phyloP scores from a whole-genome alignment of 2,888 invertebrate genomes.

The Drosophila mimetica region DNA sequence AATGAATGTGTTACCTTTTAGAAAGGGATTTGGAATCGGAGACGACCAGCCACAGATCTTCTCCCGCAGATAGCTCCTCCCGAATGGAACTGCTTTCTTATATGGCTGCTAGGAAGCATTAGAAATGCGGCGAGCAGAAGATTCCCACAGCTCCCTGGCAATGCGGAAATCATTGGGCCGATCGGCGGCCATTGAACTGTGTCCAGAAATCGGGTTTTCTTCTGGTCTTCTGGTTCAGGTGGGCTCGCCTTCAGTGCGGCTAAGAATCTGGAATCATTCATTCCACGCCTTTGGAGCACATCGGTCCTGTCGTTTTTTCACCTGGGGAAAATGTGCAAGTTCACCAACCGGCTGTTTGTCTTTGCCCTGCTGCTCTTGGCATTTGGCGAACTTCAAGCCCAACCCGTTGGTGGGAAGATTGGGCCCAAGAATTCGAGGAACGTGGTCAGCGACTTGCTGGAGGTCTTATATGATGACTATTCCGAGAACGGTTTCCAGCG shows the following conservation, averaged over 20 bases:
- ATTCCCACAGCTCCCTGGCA: slow-evolving; percentile 61
- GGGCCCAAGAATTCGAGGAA: slow-evolving; percentile 28
- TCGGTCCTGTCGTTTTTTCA: slow-evolving; percentile 52
- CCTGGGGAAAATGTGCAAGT: slow-evolving; percentile 81
- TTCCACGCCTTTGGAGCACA: slow-evolving; percentile 48
- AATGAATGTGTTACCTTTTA: neutral
- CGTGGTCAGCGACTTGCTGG: slow-evolving; percentile 55
- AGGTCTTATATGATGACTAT: slow-evolving; percentile 65
- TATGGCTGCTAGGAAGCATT: slow-evolving; percentile 48
- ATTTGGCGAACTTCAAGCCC: slow-evolving; percentile 36
- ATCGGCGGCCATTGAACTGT: slow-evolving; percentile 66
- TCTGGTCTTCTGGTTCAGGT: slow-evolving; percentile 25
- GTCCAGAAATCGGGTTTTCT: slow-evolving; percentile 64
- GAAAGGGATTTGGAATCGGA: neutral
- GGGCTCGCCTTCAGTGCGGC: slow-evolving; percentile 49
- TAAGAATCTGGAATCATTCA: slow-evolving; percentile 61
- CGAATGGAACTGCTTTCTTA: neutral
- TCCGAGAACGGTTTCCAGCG: slow-evolving; percentile 72
- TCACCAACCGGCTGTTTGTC: slow-evolving; percentile 82
- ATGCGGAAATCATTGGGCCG: slow-evolving; percentile 70
- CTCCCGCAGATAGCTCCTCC: neutral
- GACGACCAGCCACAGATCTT: neutral
- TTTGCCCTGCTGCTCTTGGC: slow-evolving; percentile 60
- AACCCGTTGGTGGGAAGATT: slow-evolving; percentile 31
- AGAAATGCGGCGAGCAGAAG: slow-evolving; percentile 48